A percentile compares a stretch with the other conserved stretches of the same genome.
Conservation (phyloP, 2,797 vertebrate species). For the Ispidina lecontei region DNA sequence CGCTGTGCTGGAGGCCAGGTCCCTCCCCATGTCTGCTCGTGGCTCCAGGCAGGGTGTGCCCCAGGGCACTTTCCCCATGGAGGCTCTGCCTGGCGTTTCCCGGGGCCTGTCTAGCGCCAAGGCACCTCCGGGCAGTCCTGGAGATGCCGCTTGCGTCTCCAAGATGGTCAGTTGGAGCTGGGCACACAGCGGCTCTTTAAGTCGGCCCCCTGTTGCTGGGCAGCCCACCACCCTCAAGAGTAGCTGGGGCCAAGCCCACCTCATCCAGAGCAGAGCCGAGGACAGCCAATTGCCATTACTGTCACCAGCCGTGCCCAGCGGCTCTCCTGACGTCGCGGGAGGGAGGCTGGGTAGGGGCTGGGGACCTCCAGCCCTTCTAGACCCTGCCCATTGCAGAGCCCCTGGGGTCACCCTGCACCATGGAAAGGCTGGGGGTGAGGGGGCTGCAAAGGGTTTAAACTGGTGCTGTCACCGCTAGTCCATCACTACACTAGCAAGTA, state of each 20-base stretch:
- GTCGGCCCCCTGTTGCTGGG: not conserved
- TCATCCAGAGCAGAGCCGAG: not conserved
- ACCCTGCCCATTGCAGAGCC: not conserved
- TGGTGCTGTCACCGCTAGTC: no score
- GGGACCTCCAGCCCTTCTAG: not conserved
- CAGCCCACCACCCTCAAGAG: fast-evolving
- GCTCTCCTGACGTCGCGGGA: no score
- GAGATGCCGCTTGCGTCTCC: no score
- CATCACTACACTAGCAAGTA: no score
- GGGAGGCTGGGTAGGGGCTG: not conserved
- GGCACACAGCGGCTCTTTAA: not conserved
- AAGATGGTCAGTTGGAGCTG: not conserved
- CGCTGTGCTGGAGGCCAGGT: not conserved
- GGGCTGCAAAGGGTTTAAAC: not conserved
- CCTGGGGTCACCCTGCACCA: fast-evolving
- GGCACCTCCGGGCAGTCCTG: not conserved
- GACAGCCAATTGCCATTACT: fast-evolving
- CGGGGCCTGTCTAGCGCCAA: no score
- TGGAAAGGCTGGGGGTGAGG: not conserved
- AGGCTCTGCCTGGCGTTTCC: not conserved
- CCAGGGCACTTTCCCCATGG: not conserved
- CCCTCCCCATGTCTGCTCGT: no score
- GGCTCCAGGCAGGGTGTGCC: no score
- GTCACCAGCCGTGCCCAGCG: no score
- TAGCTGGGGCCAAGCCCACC: not conserved